A percentile compares a stretch with the other conserved stretches of the same genome.
These are phyloP conservation scores for Acanthiza pusilla DNA, from an alignment of 2,797 vertebrate genomes.

Conservation along the genomic window DNA sequence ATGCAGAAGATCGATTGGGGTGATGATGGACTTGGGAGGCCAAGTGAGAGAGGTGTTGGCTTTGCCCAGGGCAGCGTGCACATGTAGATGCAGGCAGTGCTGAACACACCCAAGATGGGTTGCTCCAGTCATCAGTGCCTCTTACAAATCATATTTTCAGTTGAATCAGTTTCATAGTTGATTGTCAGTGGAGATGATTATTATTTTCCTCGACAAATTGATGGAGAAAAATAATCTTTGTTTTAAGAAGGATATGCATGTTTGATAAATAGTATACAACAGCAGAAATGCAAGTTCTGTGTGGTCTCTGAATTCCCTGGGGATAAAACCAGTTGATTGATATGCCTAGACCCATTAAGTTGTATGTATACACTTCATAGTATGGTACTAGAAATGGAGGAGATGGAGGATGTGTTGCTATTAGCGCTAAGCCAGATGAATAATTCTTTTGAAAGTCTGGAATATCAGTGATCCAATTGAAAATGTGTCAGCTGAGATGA, in stretches of 20 bases:
- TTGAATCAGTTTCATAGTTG: background rate
- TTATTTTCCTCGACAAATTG: background rate
- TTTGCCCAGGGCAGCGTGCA: background rate
- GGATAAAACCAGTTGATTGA: background rate
- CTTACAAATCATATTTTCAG: background rate
- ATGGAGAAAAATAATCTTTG: background rate
- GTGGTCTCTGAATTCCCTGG: background rate
- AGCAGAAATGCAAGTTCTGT: background rate
- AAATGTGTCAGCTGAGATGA: slow-evolving; percentile 50
- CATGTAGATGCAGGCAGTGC: background rate
- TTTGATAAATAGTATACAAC: background rate
- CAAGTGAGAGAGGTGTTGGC: background rate
- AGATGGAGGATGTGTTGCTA: background rate
- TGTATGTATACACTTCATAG: background rate
- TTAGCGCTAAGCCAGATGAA: background rate
- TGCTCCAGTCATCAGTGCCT: background rate
- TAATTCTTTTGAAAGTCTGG: slow-evolving; percentile 38
- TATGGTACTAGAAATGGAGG: background rate
- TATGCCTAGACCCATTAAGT: background rate
- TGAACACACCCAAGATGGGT: background rate
- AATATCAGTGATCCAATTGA: slow-evolving; percentile 49
- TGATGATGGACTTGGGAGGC: background rate
- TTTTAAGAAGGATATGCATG: background rate
- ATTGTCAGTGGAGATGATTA: background rate
- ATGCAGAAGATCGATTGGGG: background rate